Percentiles rank a stretch among this genome's conserved stretches.
Evolutionary conservation across 2,113 vertebrate species (phyloP).

Genomic region (Lepus europaeus): DNA sequence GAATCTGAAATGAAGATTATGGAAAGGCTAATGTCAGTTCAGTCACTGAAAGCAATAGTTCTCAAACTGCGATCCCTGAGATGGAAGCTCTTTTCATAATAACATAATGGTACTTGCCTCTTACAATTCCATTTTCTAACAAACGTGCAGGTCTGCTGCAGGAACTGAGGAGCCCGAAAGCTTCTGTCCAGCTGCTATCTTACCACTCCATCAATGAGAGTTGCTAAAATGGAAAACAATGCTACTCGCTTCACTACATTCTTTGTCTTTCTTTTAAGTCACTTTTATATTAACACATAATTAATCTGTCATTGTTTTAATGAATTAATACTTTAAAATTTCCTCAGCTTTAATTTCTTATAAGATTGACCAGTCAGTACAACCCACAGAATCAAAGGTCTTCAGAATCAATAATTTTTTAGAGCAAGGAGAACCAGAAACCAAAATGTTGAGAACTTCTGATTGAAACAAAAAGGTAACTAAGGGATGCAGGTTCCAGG

Average conservation of each 20-base stretch:
- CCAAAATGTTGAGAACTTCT: background rate
- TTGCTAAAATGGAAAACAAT: conserved; percentile 25
- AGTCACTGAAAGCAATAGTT: background rate
- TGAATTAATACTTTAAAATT: background rate
- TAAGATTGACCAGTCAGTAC: background rate
- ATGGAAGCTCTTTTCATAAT: background rate
- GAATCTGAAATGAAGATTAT: conserved; percentile 36
- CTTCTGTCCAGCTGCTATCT: background rate
- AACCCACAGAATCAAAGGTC: background rate
- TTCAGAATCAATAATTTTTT: conserved; percentile 40
- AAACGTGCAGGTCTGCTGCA: background rate
- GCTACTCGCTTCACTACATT: background rate
- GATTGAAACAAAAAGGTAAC: background rate
- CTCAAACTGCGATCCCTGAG: background rate
- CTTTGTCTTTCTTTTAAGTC: conserved; percentile 11
- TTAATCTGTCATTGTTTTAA: background rate
- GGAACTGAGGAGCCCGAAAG: background rate
- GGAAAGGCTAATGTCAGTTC: conserved; percentile 28
- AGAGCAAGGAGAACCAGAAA: background rate
- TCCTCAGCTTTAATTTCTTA: conserved; percentile 5
- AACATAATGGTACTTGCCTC: background rate
- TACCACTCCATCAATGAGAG: background rate
- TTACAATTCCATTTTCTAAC: background rate
- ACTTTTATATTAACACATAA: background rate
- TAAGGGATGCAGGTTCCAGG: background rate